Evolutionary conservation across 1,140 invertebrate genomes (phyloP), one percentile per base, ranked within the genome.

Genomic region (Bicyclus anynana): DNA sequence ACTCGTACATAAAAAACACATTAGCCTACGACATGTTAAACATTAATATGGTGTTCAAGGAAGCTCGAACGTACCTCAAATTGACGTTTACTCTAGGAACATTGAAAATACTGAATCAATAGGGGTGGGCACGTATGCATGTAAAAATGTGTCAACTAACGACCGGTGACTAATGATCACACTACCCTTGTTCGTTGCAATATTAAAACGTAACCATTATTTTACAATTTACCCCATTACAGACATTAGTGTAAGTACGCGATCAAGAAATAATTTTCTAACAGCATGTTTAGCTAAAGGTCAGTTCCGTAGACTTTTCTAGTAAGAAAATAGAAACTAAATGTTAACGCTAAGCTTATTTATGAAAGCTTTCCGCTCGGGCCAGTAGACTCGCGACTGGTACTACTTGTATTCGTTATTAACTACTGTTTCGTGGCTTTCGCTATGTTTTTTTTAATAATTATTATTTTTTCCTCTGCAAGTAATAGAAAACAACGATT

Each of bases 91-190:
- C 59, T 23, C 49, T 54, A 27, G 21, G 17, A 26, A 50, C 21
- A 54, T 47, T 67, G 42, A 59, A 53, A 59, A 56, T 29, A 20
- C 44, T 38, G 29, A 56, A 68, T 65, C 66, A 62, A 68, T 68
- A 68, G 42, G 51, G 52, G 52, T 21, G 47, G 49, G 18, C 23
- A 38, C 33, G 52, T 26, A 21, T 7, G 42, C 44, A 38, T 58
- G 21, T 55, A 56, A 59, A 64, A 65, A 53, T 51, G 38, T 67
- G 50, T 35, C 42, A 21, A 59, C 59, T 59, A 70, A 70, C 44
- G 58, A 56, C 64, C 49, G 33, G 27, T 53, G 57, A 27, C 67
- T 66, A 66, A 69, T 69, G 60, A 69, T 62, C 53, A 18, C 12
- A 33, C 38, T 51, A 50, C 23, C 48, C 55, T 44, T 57, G 38